Evolutionary conservation across 2,888 invertebrate genomes (phyloP).

Genomic region (Aporophyla lueneburgensis): DNA sequence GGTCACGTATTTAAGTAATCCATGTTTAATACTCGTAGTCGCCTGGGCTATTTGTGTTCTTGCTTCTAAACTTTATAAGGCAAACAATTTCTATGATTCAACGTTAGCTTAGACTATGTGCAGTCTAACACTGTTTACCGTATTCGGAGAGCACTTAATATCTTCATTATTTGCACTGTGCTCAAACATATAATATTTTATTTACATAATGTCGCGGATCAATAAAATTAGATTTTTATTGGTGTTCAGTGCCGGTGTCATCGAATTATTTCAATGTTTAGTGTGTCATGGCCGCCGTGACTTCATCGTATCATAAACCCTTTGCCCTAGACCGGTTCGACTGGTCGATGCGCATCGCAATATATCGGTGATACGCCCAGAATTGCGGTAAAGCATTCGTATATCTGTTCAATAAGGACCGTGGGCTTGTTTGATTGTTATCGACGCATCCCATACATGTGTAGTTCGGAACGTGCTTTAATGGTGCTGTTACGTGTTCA

Average conservation of each 20-base stretch:
- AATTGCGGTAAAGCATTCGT: slow-evolving; percentile 50
- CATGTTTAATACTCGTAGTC: slow-evolving; percentile 28
- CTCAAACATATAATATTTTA: slow-evolving; percentile 13
- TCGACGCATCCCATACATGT: slow-evolving; percentile 40
- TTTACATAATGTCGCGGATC: slow-evolving; percentile 29
- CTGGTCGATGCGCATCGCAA: slow-evolving; percentile 68
- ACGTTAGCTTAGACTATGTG: not conserved
- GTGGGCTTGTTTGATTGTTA: slow-evolving; percentile 49
- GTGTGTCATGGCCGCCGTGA: slow-evolving; percentile 80
- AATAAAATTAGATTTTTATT: slow-evolving; percentile 72
- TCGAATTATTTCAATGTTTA: slow-evolving; percentile 69
- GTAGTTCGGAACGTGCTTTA: slow-evolving; percentile 27
- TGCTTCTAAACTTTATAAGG: slow-evolving; percentile 18
- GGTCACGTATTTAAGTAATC: slow-evolving; percentile 48
- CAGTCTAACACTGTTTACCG: not conserved
- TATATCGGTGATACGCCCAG: slow-evolving; percentile 54
- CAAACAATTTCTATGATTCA: slow-evolving; percentile 20
- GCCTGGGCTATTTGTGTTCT: slow-evolving; percentile 4
- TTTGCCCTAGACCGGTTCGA: slow-evolving; percentile 75
- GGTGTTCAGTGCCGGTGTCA: slow-evolving; percentile 56
- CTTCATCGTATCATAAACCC: slow-evolving; percentile 73
- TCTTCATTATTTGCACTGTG: slow-evolving; percentile 7
- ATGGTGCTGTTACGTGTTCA: slow-evolving; percentile 35
- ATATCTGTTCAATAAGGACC: slow-evolving; percentile 34
- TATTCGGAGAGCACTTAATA: not conserved